phyloP scores from a whole-genome alignment of 1,140 invertebrate genomes.

The Drosophila quadrilineata region DNA sequence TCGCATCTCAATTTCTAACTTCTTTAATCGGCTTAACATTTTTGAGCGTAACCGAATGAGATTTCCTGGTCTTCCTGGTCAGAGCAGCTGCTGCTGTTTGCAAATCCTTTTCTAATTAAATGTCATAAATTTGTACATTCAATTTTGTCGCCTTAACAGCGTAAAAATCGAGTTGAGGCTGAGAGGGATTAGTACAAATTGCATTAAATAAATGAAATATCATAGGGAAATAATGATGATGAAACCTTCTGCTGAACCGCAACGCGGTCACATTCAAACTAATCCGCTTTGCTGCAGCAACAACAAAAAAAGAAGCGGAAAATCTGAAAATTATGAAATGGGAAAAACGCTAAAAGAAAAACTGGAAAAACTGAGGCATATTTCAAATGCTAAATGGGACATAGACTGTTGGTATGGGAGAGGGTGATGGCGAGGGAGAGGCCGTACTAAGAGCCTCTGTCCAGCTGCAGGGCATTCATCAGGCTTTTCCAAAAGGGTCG shows the following conservation, averaged over 20 bases:
- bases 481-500: conserved; percentile 35
- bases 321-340: conserved; percentile 2
- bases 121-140: conserved; percentile 44
- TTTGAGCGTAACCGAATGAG: too few species aligned
- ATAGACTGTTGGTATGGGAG: too few species aligned
- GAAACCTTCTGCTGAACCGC: conserved; percentile 26
- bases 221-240: conserved; percentile 47
- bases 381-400: too few species aligned
- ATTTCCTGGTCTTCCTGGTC: background rate
- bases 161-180: background rate
- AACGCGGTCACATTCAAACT: conserved; percentile 36
- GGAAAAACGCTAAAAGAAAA: conserved; percentile 2
- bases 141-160: conserved; percentile 19
- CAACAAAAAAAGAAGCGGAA: conserved; percentile 19
- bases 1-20: too few species aligned
- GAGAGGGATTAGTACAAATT: conserved; percentile 18
- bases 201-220: conserved; percentile 57
- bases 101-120: conserved; percentile 52
- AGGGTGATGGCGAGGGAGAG: conserved; percentile 1
- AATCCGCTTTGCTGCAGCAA: conserved; percentile 68
- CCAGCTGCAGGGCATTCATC: conserved; percentile 48
- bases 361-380: conserved; percentile 32
- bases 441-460: conserved; percentile 1
- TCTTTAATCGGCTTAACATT: conserved; percentile 29
- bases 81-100: background rate